phyloP scores from a whole-genome alignment of 2,797 vertebrate species.

The Erithacus rubecula region DNA sequence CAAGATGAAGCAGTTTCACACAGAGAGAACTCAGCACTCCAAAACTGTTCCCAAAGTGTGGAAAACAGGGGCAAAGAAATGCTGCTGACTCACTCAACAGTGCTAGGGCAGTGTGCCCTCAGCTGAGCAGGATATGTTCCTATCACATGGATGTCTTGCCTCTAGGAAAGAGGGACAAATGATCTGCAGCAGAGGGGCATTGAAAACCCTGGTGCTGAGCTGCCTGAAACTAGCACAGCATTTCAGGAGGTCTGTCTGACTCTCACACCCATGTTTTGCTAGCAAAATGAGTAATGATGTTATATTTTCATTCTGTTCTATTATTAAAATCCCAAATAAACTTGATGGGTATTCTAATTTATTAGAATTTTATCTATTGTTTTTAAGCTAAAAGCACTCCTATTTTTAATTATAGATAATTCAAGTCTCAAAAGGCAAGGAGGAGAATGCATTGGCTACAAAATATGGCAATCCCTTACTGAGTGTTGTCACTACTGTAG shows the following conservation, averaged over 20 bases:
- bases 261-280: accelerated
- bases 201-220: neutral
- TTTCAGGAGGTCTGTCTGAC: neutral
- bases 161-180: neutral
- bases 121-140: neutral
- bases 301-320: neutral
- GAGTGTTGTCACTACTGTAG: neutral
- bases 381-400: neutral
- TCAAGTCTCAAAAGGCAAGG: neutral
- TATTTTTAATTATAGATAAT: neutral
- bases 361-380: neutral
- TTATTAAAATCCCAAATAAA: neutral
- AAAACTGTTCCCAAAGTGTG: neutral
- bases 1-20: neutral
- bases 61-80: neutral
- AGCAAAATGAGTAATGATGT: neutral
- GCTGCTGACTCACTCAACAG: neutral
- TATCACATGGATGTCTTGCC: neutral
- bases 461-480: neutral
- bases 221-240: neutral
- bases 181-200: neutral
- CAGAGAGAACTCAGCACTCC: neutral
- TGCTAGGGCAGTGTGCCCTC: neutral
- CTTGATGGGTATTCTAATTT: neutral
- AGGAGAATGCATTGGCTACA: neutral